Evolutionary conservation across 2,797 vertebrate genomes (phyloP).

Genomic region (Buphagus erythrorhynchus): DNA sequence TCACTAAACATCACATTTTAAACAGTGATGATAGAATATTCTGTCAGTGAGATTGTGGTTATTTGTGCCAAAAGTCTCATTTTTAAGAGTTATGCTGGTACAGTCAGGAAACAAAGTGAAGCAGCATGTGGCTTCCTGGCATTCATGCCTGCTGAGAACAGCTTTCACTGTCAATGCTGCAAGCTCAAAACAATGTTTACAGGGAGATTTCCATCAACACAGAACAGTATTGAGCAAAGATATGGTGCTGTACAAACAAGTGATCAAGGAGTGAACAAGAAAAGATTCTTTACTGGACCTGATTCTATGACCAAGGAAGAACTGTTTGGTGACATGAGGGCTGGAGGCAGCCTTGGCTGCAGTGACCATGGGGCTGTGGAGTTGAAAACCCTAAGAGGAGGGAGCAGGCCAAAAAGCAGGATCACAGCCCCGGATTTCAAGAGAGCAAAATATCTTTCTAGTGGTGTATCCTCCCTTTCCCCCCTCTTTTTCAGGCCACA

Average conservation of each 20-base stretch:
- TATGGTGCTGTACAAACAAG: not conserved
- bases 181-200: not conserved
- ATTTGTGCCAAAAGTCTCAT: constrained; percentile 13
- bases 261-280: not conserved
- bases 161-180: not conserved
- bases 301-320: not conserved
- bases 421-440: not conserved
- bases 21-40: not conserved
- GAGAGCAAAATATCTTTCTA: not conserved
- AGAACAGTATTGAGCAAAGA: not conserved
- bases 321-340: not conserved
- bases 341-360: not conserved
- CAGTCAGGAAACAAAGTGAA: constrained; percentile 1
- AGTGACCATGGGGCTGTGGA: not conserved
- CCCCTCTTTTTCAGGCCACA: not conserved
- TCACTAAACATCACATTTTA: not conserved
- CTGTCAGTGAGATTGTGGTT: not conserved
- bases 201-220: not conserved
- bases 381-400: not conserved
- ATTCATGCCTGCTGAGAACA: not conserved
- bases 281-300: not conserved
- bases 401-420: not conserved
- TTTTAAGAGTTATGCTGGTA: constrained; percentile 3
- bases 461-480: not conserved
- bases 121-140: constrained; percentile 29